phyloP scores from a whole-genome alignment of 2,888 invertebrate species.

The Steinernema carpocapsae region DNA sequence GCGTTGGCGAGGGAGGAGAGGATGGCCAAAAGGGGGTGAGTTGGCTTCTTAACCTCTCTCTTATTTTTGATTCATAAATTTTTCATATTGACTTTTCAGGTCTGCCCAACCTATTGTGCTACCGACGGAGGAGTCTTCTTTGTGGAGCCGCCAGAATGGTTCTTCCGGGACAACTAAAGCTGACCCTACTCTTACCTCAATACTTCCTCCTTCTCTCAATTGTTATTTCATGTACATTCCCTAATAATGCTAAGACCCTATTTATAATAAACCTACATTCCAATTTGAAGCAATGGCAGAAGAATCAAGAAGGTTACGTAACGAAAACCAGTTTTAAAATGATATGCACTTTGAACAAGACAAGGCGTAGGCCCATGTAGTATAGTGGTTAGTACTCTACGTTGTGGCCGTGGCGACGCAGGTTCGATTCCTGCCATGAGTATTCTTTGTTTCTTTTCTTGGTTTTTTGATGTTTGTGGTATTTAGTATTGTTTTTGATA shows the following conservation, averaged over 20 bases:
- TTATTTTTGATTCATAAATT: too few relatives aligned
- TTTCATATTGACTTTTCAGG: constrained; percentile 44
- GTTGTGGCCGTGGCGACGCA: constrained; percentile 67
- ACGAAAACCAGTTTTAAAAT: too few relatives aligned
- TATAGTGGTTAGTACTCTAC: constrained; percentile 68
- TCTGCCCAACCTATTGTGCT: constrained; percentile 67
- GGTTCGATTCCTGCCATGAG: constrained; percentile 64
- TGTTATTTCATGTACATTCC: background rate
- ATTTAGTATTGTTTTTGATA: too few relatives aligned
- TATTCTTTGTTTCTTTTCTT: background rate
- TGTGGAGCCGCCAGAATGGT: constrained; percentile 66
- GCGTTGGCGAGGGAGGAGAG: constrained; percentile 58
- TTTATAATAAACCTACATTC: background rate
- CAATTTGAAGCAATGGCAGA: too few relatives aligned
- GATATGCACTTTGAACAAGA: background rate
- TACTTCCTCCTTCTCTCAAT: background rate
- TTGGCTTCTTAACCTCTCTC: background rate
- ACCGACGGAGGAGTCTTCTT: constrained; percentile 68
- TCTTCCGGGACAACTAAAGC: constrained; percentile 47
- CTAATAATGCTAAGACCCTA: background rate
- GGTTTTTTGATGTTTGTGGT: too few relatives aligned
- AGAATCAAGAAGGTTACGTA: too few relatives aligned
- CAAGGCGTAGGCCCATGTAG: background rate
- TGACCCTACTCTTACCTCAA: background rate
- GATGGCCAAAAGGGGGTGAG: constrained; percentile 60